These are phyloP conservation scores for Eulithis testata DNA, from an alignment of 2,888 invertebrate genomes.

Conservation along the genomic window DNA sequence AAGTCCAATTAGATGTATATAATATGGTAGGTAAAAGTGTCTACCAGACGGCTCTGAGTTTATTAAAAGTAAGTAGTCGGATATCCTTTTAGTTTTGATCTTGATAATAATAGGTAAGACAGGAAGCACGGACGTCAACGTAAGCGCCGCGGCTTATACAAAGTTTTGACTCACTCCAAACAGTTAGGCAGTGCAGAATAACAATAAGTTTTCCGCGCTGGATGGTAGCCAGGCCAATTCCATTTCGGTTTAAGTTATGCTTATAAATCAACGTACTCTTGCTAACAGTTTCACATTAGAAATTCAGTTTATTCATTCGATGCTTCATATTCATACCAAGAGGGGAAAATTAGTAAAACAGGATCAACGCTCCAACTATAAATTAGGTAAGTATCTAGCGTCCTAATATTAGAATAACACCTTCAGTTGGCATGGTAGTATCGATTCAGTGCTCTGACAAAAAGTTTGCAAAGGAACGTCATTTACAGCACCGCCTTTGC, in stretches of 20 bases:
- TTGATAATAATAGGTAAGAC: slow-evolving; percentile 16
- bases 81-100: slow-evolving; percentile 1
- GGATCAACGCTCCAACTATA: neutral
- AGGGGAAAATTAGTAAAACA: too few relatives aligned
- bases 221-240: slow-evolving; percentile 22
- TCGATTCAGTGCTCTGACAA: slow-evolving; percentile 19
- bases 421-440: slow-evolving; percentile 20
- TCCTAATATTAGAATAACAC: neutral
- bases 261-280: too few relatives aligned
- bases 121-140: slow-evolving; percentile 7
- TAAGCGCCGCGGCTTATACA: slow-evolving; percentile 15
- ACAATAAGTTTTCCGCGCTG: slow-evolving; percentile 23
- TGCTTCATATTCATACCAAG: too few relatives aligned
- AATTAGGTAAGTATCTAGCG: neutral
- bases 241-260: slow-evolving; percentile 8
- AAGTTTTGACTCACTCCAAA: slow-evolving; percentile 21
- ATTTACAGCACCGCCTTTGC: slow-evolving; percentile 24
- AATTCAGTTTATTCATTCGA: too few relatives aligned
- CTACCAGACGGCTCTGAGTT: neutral
- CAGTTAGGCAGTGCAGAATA: slow-evolving; percentile 10
- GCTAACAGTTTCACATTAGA: too few relatives aligned
- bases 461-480: slow-evolving; percentile 14
- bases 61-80: neutral
- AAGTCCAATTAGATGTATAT: slow-evolving; percentile 8
- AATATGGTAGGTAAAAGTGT: neutral